A percentile compares a stretch with the other conserved stretches of the same genome.
These are phyloP conservation scores for Phoxinus phoxinus DNA, from an alignment of 2,113 vertebrate genomes.

Conservation along the genomic window DNA sequence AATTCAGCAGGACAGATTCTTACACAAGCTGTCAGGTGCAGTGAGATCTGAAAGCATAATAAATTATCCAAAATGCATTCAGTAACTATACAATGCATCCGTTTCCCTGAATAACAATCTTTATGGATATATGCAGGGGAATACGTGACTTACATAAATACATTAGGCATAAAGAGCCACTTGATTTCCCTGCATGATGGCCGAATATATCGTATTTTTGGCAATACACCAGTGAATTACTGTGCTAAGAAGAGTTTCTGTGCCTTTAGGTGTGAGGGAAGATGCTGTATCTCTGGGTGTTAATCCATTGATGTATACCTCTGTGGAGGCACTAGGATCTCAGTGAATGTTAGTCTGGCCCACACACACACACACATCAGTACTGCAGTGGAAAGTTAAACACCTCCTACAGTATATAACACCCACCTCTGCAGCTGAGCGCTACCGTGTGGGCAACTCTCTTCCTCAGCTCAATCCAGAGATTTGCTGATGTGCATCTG, in stretches of 20 bases:
- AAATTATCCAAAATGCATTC: neutral
- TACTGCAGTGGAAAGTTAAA: slow-evolving; percentile 11
- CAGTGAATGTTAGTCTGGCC: neutral
- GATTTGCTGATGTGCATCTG: neutral
- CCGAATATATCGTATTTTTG: neutral
- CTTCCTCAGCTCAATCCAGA: slow-evolving; percentile 10
- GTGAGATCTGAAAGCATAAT: neutral
- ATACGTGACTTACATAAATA: neutral
- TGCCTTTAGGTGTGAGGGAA: neutral
- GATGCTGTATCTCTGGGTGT: neutral
- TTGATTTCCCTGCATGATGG: neutral
- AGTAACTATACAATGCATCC: neutral
- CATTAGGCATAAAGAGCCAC: neutral
- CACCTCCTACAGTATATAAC: neutral
- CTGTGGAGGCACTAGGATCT: neutral
- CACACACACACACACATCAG: slow-evolving; percentile 25
- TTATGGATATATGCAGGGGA: neutral
- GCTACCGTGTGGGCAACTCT: neutral
- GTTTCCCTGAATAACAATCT: neutral
- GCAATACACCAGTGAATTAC: slow-evolving; percentile 12
- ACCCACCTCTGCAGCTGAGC: slow-evolving; percentile 2
- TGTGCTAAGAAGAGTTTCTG: neutral
- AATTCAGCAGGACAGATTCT: neutral
- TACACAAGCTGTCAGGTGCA: neutral
- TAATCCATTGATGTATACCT: slow-evolving; percentile 21